A percentile compares a stretch with the other conserved stretches of the same genome.
Conservation (phyloP, 2,113 vertebrate genomes). For the Notothenia rossii region DNA sequence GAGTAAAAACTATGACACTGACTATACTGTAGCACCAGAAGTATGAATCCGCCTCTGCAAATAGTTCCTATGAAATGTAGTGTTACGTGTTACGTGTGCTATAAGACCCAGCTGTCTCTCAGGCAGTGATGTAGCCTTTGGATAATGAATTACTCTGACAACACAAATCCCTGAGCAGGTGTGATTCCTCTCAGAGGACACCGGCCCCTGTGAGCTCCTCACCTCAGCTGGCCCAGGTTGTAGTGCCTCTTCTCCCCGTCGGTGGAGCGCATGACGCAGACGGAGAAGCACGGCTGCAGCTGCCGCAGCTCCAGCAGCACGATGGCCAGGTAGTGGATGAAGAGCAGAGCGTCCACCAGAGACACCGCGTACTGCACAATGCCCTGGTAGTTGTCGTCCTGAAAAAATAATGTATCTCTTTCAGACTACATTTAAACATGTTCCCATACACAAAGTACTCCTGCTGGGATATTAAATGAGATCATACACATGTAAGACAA, state of each 20-base stretch:
- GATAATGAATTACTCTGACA: background rate
- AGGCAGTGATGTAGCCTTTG: background rate
- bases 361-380: conserved; percentile 93
- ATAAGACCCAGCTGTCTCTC: background rate
- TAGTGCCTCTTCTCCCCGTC: conserved; percentile 93
- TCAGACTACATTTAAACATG: too few species aligned
- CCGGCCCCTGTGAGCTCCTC: conserved; percentile 28
- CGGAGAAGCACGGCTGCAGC: conserved; percentile 90
- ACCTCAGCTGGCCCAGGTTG: conserved; percentile 95
- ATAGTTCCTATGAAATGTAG: background rate
- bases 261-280: conserved; percentile 91
- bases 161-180: background rate
- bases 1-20: too few species aligned
- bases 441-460: background rate
- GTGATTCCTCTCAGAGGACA: too few species aligned
- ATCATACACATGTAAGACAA: conserved; percentile 32
- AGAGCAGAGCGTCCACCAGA: conserved; percentile 91
- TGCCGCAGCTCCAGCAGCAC: conserved; percentile 95
- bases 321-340: conserved; percentile 97
- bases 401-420: background rate
- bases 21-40: background rate
- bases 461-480: background rate
- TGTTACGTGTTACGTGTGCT: too few species aligned
- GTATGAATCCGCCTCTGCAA: background rate
- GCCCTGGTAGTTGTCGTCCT: conserved; percentile 93